These are phyloP conservation scores for Puffinus mauretanicus DNA, from an alignment of 2,113 vertebrate genomes.

Conservation along the genomic window DNA sequence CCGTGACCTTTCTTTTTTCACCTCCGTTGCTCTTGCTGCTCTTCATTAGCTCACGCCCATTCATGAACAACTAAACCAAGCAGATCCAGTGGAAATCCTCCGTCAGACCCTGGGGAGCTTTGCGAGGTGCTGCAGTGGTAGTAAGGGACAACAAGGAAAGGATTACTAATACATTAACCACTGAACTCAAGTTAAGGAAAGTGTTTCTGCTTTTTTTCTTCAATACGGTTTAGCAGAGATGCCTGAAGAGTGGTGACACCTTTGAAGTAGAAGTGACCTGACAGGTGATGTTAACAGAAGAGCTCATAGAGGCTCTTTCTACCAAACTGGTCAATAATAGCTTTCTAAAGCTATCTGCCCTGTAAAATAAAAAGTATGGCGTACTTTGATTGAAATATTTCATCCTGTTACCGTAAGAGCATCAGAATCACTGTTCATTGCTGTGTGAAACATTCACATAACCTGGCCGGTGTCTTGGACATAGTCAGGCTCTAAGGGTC, in stretches of 20 bases:
- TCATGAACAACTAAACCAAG: constrained; percentile 33
- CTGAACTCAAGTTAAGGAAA: neutral
- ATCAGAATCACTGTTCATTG: neutral
- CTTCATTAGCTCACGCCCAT: neutral
- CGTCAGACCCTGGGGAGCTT: neutral
- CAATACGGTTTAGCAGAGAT: neutral
- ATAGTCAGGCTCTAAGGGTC: neutral
- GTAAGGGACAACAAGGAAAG: constrained; percentile 15
- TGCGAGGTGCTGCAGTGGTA: neutral
- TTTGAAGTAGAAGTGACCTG: neutral
- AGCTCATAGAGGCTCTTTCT: neutral
- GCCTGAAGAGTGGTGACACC: neutral
- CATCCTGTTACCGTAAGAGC: neutral
- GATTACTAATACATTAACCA: neutral
- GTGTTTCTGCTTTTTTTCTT: neutral
- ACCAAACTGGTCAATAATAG: neutral
- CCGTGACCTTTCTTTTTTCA: neutral
- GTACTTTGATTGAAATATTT: neutral
- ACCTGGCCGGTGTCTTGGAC: neutral
- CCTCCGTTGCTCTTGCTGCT: neutral
- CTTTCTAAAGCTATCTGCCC: neutral
- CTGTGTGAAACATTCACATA: neutral
- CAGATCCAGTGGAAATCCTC: constrained; percentile 18
- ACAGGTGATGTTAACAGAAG: constrained; percentile 1
- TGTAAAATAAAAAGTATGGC: neutral